Evolutionary conservation across 2,888 invertebrate genomes (phyloP).

Genomic region (Mystacides longicornis): DNA sequence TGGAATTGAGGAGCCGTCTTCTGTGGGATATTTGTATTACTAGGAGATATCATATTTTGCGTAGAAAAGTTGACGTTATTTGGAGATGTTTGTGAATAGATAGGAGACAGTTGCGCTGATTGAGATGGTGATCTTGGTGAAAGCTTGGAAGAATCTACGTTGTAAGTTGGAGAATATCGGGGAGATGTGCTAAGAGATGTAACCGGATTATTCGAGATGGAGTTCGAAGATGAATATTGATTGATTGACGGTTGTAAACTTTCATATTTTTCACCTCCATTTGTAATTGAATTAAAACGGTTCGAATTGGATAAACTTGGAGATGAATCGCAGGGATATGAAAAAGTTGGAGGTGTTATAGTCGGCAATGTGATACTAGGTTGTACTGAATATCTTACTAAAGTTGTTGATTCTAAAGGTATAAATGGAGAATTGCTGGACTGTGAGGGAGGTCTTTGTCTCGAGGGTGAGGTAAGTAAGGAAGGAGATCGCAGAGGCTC

Average conservation of each 20-base stretch:
- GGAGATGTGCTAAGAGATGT: background rate
- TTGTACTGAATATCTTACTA: slow-evolving; percentile 34
- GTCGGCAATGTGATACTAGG: slow-evolving; percentile 17
- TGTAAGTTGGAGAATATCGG: background rate
- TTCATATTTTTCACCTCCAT: background rate
- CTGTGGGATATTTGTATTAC: background rate
- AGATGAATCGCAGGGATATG: slow-evolving; percentile 5
- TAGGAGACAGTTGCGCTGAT: background rate
- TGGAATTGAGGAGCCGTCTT: background rate
- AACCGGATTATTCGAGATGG: background rate
- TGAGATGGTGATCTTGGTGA: slow-evolving; percentile 1
- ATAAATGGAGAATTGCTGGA: slow-evolving; percentile 37
- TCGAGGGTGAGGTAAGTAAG: slow-evolving; percentile 11
- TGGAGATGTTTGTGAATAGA: background rate
- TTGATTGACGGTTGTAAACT: background rate
- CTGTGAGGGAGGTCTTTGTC: slow-evolving; percentile 30
- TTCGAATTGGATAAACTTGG: background rate
- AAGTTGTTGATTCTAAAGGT: slow-evolving; percentile 36
- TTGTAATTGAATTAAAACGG: background rate
- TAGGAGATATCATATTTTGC: background rate
- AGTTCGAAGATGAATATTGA: background rate
- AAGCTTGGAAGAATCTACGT: background rate
- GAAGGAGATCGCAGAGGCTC: slow-evolving; percentile 13
- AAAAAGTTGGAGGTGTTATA: slow-evolving; percentile 14
- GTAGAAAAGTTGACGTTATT: too few relatives aligned